Evolutionary conservation across 2,797 vertebrate genomes (phyloP).

Genomic region (Erethizon dorsatum): DNA sequence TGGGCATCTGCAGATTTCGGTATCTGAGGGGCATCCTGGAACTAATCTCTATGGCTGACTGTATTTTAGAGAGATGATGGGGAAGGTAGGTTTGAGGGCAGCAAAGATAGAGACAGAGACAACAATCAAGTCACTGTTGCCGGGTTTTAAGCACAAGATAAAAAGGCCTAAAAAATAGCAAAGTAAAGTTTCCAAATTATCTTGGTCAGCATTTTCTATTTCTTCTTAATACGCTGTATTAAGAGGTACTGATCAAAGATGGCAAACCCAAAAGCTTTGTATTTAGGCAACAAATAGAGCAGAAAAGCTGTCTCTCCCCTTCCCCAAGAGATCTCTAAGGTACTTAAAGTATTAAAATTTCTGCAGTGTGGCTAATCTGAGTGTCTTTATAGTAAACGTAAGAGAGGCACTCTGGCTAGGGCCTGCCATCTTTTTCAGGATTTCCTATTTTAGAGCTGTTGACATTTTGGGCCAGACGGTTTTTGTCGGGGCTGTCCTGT

Average conservation of each 20-base stretch:
- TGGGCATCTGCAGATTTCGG: not conserved
- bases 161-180: not conserved
- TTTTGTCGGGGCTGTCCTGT: not conserved
- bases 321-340: not conserved
- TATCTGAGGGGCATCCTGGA: not conserved
- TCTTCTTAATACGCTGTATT: constrained; percentile 12
- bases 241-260: not conserved
- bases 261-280: not conserved
- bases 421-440: not conserved
- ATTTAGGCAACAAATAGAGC: constrained; percentile 55
- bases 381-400: not conserved
- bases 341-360: not conserved
- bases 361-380: not conserved
- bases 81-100: not conserved
- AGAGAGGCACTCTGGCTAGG: not conserved
- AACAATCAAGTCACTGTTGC: not conserved
- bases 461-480: not conserved
- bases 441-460: not conserved
- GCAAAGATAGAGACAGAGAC: not conserved
- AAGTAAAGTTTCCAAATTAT: not conserved
- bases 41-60: no score
- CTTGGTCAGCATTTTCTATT: constrained; percentile 48
- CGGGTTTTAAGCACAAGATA: not conserved
- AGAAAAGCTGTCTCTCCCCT: constrained; percentile 2
- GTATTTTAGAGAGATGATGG: not conserved